phyloP scores from a whole-genome alignment of 2,113 vertebrate genomes.

The Chamaea fasciata region DNA sequence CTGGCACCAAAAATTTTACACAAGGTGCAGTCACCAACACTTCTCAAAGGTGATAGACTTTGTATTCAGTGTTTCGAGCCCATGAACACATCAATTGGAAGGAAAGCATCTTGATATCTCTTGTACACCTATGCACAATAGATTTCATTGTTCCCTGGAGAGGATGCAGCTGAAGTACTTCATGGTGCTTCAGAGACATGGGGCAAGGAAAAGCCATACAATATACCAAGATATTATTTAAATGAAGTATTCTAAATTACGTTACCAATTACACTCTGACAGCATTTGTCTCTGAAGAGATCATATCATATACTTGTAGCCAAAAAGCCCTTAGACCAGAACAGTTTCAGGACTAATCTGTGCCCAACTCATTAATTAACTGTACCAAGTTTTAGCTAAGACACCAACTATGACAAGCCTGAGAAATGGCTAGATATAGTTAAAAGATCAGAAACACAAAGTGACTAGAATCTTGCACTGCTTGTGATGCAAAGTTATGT shows the following conservation, averaged over 20 bases:
- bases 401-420: neutral
- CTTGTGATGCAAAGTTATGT: neutral
- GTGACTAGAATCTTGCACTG: neutral
- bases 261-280: neutral
- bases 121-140: neutral
- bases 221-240: neutral
- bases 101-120: neutral
- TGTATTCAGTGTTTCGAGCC: neutral
- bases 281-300: neutral
- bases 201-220: neutral
- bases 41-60: neutral
- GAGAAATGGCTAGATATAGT: neutral
- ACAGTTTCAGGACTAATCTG: neutral
- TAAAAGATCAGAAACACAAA: neutral
- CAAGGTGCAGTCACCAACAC: neutral
- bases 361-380: neutral
- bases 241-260: neutral
- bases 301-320: neutral
- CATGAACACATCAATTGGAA: neutral
- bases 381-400: neutral
- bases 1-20: neutral
- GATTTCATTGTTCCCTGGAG: neutral
- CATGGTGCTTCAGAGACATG: neutral
- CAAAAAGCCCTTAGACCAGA: neutral
- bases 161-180: neutral